Base-by-base conservation (phyloP, 1,140 invertebrate species). In the Caligus rogercresseyi region DNA sequence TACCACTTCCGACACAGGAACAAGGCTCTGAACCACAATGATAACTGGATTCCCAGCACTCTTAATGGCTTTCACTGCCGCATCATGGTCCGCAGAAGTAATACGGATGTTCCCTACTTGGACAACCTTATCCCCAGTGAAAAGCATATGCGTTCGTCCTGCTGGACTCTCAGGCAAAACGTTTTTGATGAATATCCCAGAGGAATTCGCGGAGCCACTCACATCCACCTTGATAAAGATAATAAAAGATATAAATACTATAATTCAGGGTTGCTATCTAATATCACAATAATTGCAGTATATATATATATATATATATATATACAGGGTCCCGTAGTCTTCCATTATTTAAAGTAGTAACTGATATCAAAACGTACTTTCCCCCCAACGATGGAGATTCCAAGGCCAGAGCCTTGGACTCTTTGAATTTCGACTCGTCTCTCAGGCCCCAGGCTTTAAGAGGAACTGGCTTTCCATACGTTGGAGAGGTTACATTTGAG, bases 181-280 rank as follows among this genome's bases (percentile, higher is more conserved):
- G 72, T 94, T 91, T 74, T 98, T 98, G 67, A 98, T 93, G 73
- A 98, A 98, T 69, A 98, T 97, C 14, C 94, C 94, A 3, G 57
- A 60, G 1, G 18, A 43, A 43, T 43, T 43, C 7, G 7, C n/a
- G n/a, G 31, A 43, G 7, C 31, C 31, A 43, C 31, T 43, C 31
- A 43, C 31, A 43, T 43, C 31, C 31, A 43, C 31, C 31, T 43
- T 11, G n/a, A n/a, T n/a, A 43, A 43, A 11, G 31, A n/a, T 11
- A 11, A 43, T 7, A 43, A 43, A 43, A 11, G n/a, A 43, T 43
- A 7, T 11, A 43, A 7, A 43, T n/a, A 43, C n/a, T 43, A 43
- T n/a, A n/a, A n/a, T n/a, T n/a, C n/a, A n/a, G n/a, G n/a, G n/a
- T n/a, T n/a, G n/a, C n/a, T n/a, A n/a, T n/a, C n/a, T n/a, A n/a